Evolutionary conservation across 2,797 vertebrate genomes (phyloP).

Genomic region (Acrossocheilus wenchowensis): DNA sequence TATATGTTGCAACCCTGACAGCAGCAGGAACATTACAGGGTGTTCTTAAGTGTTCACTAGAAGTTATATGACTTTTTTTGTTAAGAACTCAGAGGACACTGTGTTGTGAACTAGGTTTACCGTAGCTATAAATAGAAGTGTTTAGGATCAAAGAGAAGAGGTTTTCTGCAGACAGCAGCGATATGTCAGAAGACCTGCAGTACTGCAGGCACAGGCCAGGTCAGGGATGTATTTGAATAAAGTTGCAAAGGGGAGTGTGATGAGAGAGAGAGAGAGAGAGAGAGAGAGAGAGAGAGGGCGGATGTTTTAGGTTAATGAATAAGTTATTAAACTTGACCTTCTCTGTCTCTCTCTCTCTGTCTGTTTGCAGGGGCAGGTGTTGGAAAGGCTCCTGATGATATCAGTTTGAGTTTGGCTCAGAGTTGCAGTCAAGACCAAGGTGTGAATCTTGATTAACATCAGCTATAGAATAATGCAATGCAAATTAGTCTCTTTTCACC

Average conservation of each 20-base stretch:
- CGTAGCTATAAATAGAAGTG: conserved; percentile 29
- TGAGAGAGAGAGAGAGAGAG: conserved; percentile 10
- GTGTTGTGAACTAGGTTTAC: conserved; percentile 1
- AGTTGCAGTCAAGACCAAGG: conserved; percentile 97
- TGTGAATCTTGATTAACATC: conserved; percentile 60
- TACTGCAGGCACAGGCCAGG: neutral
- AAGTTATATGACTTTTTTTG: conserved; percentile 20
- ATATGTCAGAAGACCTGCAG: conserved; percentile 39
- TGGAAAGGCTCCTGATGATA: conserved; percentile 92
- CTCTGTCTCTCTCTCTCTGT: conserved; percentile 8
- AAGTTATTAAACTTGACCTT: conserved; percentile 61
- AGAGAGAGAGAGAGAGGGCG: conserved; percentile 32
- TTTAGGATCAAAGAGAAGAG: conserved; percentile 9
- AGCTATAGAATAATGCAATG: conserved; percentile 1
- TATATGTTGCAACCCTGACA: neutral
- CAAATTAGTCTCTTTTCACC: neutral
- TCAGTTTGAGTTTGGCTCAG: conserved; percentile 94
- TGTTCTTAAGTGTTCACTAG: neutral
- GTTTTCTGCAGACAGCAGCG: conserved; percentile 20
- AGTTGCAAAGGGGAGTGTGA: conserved; percentile 4
- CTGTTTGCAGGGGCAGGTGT: conserved; percentile 79
- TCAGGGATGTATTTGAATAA: conserved; percentile 25
- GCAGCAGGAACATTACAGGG: neutral
- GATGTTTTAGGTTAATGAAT: conserved; percentile 51
- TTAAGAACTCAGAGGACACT: conserved; percentile 5